phyloP scores from a whole-genome alignment of 2,888 invertebrate species.

The Heterodera filipjevi region DNA sequence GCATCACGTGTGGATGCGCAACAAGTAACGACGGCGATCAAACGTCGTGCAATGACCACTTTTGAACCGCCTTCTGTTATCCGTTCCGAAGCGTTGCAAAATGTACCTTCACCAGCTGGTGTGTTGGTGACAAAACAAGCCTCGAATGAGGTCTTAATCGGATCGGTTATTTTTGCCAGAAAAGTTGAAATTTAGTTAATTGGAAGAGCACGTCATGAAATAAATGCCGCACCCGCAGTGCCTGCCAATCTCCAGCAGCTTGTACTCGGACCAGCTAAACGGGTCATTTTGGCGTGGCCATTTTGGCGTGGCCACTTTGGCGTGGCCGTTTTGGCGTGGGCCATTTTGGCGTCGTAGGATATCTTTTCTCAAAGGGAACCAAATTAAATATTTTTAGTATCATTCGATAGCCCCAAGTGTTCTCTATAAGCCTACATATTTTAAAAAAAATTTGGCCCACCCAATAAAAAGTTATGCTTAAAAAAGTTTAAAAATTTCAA shows the following conservation, averaged over 20 bases:
- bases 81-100: background rate
- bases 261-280: background rate
- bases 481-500: too few species aligned
- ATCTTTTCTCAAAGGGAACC: too few species aligned
- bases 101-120: background rate
- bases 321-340: too few species aligned
- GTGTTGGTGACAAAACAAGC: background rate
- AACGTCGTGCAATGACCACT: background rate
- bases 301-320: too few species aligned
- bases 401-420: too few species aligned
- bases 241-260: constrained; percentile 19
- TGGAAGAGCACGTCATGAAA: background rate
- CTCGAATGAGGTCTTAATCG: too few species aligned
- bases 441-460: too few species aligned
- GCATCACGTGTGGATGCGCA: background rate
- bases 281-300: too few species aligned
- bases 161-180: background rate
- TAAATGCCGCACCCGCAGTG: constrained; percentile 4
- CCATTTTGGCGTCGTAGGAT: too few species aligned
- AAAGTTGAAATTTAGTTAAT: constrained; percentile 18
- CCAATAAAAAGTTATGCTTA: too few species aligned
- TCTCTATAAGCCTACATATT: too few species aligned
- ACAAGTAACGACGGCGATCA: background rate
- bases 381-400: too few species aligned
- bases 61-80: constrained; percentile 2